Percentiles rank a stretch among this genome's conserved stretches.
phyloP scores from a whole-genome alignment of 2,113 vertebrate species.

The Talpa occidentalis region DNA sequence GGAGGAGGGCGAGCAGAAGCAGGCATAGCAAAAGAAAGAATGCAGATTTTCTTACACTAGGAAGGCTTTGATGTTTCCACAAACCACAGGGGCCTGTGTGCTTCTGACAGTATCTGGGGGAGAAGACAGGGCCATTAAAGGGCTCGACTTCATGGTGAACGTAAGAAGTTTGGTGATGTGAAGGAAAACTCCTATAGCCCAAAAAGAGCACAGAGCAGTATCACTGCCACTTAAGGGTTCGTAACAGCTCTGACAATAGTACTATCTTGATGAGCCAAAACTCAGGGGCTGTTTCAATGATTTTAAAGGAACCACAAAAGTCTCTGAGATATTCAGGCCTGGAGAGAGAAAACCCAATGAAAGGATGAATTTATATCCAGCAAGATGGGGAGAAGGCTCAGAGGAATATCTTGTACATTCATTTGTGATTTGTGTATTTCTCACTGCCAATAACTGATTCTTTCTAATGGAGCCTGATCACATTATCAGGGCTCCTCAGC shows the following conservation, averaged over 20 bases:
- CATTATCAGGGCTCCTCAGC: neutral
- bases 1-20: neutral
- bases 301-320: neutral
- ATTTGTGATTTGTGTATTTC: neutral
- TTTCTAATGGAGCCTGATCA: neutral
- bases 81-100: neutral
- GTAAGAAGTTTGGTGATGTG: neutral
- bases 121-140: neutral
- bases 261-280: neutral
- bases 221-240: neutral
- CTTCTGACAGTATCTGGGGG: neutral
- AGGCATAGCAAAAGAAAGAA: neutral
- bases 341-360: neutral
- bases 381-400: neutral
- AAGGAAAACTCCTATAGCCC: neutral
- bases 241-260: neutral
- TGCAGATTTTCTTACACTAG: accelerated
- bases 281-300: neutral
- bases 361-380: neutral
- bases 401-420: neutral
- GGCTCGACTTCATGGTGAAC: neutral
- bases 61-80: neutral
- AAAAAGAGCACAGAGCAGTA: neutral
- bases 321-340: neutral
- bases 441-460: neutral